Conservation (phyloP, 2,888 invertebrate species). For the Aporophyla nigra region DNA sequence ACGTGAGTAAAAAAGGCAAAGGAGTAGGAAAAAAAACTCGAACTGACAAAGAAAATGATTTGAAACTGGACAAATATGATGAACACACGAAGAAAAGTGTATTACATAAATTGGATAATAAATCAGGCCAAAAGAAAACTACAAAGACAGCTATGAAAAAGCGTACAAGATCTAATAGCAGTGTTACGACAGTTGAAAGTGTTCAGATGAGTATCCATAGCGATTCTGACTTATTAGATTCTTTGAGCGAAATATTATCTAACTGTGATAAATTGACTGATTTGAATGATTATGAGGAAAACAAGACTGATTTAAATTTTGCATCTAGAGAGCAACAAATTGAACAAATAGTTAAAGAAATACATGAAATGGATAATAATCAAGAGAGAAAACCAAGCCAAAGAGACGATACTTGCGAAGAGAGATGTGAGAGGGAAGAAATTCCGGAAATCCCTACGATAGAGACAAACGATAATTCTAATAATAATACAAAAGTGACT, state of each 20-base stretch:
- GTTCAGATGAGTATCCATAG: constrained; percentile 9
- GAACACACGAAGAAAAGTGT: no score
- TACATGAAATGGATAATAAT: neutral
- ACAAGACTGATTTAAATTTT: constrained; percentile 2
- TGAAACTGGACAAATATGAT: no score
- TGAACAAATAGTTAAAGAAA: constrained; percentile 11
- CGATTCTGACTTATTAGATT: constrained; percentile 11
- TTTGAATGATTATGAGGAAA: neutral
- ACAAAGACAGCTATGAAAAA: no score
- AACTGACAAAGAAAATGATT: no score
- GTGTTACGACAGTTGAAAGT: constrained; percentile 10
- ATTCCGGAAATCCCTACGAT: constrained; percentile 7
- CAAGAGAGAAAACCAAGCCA: neutral
- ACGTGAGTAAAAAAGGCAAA: no score
- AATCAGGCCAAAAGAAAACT: no score
- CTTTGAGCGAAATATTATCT: constrained; percentile 8
- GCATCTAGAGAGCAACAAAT: constrained; percentile 15
- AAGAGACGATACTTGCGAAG: constrained; percentile 5
- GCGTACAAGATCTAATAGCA: constrained; percentile 11
- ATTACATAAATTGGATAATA: no score
- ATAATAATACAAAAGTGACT: constrained; percentile 16
- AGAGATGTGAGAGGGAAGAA: neutral
- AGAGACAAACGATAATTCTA: neutral
- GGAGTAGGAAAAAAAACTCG: no score
- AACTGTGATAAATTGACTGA: constrained; percentile 14